These are phyloP conservation scores for Trogon surrucura DNA, from an alignment of 2,113 vertebrate species.

Conservation along the genomic window DNA sequence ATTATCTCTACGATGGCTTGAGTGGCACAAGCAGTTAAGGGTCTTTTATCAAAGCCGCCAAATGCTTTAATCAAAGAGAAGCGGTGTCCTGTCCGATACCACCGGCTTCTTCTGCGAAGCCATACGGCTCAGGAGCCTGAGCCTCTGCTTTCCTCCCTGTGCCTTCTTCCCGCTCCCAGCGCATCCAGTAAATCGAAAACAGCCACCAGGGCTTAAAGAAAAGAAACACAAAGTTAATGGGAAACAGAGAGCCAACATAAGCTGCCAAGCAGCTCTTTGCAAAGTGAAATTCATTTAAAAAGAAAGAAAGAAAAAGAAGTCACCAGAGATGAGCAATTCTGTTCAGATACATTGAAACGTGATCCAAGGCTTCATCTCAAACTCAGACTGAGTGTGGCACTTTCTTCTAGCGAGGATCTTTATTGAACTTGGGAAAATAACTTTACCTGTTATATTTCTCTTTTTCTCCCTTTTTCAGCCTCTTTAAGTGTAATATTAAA, in stretches of 20 bases:
- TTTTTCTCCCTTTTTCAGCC: not conserved
- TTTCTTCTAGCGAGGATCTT: not conserved
- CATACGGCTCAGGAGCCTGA: not conserved
- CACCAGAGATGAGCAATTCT: not conserved
- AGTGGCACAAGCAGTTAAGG: constrained; percentile 63
- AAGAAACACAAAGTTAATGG: constrained; percentile 46
- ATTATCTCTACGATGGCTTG: constrained; percentile 65
- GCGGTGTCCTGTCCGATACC: constrained; percentile 29
- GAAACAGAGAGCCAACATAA: constrained; percentile 30
- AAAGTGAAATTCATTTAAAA: constrained; percentile 57
- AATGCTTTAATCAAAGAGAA: constrained; percentile 56
- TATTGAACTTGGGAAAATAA: not conserved
- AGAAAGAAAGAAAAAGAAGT: not conserved
- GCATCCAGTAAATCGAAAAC: constrained; percentile 27
- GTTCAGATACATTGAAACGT: not conserved
- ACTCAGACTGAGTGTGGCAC: not conserved
- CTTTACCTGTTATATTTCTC: not conserved
- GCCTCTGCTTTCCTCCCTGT: not conserved
- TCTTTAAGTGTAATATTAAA: not conserved
- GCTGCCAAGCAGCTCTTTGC: constrained; percentile 22
- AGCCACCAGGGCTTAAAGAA: constrained; percentile 9
- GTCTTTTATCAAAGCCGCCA: constrained; percentile 74
- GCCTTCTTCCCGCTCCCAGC: not conserved
- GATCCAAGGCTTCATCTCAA: not conserved
- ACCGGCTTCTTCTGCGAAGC: not conserved